Evolutionary conservation across 2,888 invertebrate genomes (phyloP), one percentile per base, ranked within the genome.

Genomic region (Cataglyphis rosenhaueri): DNA sequence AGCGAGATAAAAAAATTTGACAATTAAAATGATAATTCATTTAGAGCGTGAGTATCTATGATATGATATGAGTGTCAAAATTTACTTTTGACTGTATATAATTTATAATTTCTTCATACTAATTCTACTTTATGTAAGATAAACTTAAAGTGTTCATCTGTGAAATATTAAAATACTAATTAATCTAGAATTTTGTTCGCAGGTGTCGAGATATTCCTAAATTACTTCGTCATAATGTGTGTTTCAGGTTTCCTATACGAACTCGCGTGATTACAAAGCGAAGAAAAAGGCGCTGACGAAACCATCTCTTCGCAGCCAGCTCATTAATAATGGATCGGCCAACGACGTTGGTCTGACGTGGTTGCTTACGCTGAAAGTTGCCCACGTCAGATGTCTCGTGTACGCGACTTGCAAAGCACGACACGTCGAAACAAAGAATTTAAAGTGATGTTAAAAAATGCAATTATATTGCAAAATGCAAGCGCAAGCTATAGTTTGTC

Each of bases 281-380:
- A 25, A 41, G 57, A 64, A 62, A 8, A 52, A 83, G 70, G 29
- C 75, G 38, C 57, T 35, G 48, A 52, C 82, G 55, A 79, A 61
- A 82, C 75, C 64, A 83, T 82, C 68, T 57, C 71, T 70, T 64
- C 41, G 62, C 25, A 52, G 52, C 21, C 64, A 38, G 32, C 55
- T 38, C 75, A 89, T 90, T 85, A 91, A 90, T 91, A 89, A 91
- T 90, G 82, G 89, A 88, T 88, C 81, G 85, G 81, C 71, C 76
- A 83, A 64, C 85, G 73, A 86, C 81, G 71, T 59, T 85, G 73
- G 65, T 78, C 85, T 91, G 90, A 90, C 91, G 91, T 90, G 88
- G 91, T 87, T 84, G 84, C 82, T 87, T 87, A 83, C 87, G 88
- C 73, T 78, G 61, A 59, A 78, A 82, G 71, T 76, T 78, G 74